Evolutionary conservation across 2,113 vertebrate species (phyloP), one percentile per base, ranked within the genome.

Genomic region (Lanius ludovicianus): DNA sequence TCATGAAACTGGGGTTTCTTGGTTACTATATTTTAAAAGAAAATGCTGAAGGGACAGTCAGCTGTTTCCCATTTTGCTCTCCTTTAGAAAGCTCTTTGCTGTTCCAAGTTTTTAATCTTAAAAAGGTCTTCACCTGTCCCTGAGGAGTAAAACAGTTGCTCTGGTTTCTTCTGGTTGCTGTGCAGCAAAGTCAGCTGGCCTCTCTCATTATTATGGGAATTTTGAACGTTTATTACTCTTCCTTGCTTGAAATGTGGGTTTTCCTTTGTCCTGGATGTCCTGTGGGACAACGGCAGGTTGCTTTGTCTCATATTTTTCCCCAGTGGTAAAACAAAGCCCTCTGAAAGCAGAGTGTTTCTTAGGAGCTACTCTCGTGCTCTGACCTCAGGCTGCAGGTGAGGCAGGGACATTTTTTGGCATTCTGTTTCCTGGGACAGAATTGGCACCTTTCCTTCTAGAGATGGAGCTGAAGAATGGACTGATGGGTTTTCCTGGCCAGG

Each of bases 261-360:
- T 87, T 55, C 56, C 60, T 65, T 82, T 57, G 6, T 23, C 27
- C 56, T 69, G 5, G 21, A 9, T 37, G 20, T 6, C 11, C 31
- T 33, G 56, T 13, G 60, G 50, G 42, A 33, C 1, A 1, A 50
- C 18, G 28, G 9, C 42, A 31, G 23, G 17, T 56, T 41, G 31
- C 57, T 83, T 49, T 53, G 49, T 55, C 44, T 47, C 1, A 0
- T 23, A 0, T 23, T 64, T 69, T 50, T 30, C 30, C 30, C 28
- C 35, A 27, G 33, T 14, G 31, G 39, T 35, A 31, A 68, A 44
- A 44, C 27, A 41, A 68, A 64, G 28, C 64, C 1, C 42, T 33
- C 1, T 9, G 49, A 49, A 31, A 20, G 12, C n/a, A 11, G 25
- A 42, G 31, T 23, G 27, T 67, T 75, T 10, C 19, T 31, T 11